Evolutionary conservation across 2,113 vertebrate species (phyloP), one percentile per base, ranked within the genome.

Genomic region (Hyperopisus bebe): DNA sequence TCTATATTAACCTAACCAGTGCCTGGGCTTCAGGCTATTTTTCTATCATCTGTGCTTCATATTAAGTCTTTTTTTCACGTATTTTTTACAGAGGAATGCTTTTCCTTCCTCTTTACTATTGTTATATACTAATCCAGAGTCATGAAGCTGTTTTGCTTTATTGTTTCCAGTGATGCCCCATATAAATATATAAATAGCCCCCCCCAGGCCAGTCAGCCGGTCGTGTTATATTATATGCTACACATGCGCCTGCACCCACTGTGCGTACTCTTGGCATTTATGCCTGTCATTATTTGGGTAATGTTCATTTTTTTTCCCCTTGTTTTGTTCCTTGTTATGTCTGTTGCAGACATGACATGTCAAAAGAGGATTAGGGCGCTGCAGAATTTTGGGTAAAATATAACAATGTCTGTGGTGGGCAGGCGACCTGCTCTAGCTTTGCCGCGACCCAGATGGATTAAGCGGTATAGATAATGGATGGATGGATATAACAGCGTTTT

Each of bases 121-220:
- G 53, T 31, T 24, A 48, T 42, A 27, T 74, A 70, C 27, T 53
- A 74, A 53, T 24, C 46, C 55, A 55, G 11, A 21, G 48, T 39
- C 90, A 70, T 39, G 42, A 55, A 84, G 15, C 89, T 70, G 77
- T 66, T 70, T 11, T 70, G 24, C 62, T 90, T 90, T 53, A 86
- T 77, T 86, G 55, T 85, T 24, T 5, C 13, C 27, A 86, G 87
- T n/a, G 55, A 62, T 62, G 31, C 39, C 5, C 31, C 74, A 39
- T 39, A 80, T 80, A 42, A 80, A 39, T 8, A 42, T 13, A 80
- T n/a, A n/a, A n/a, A n/a, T n/a, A n/a, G n/a, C 13, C 19, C 62
- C 27, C 31, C 87, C 13, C 27, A 39, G 47, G 31, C 39, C 1
- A 19, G 31, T 66, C 39, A 88, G 39, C 87, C 47, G 87, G 24